A percentile compares a stretch with the other conserved stretches of the same genome.
phyloP scores from a whole-genome alignment of 2,113 vertebrate species.

The Dicrurus megarhynchus region DNA sequence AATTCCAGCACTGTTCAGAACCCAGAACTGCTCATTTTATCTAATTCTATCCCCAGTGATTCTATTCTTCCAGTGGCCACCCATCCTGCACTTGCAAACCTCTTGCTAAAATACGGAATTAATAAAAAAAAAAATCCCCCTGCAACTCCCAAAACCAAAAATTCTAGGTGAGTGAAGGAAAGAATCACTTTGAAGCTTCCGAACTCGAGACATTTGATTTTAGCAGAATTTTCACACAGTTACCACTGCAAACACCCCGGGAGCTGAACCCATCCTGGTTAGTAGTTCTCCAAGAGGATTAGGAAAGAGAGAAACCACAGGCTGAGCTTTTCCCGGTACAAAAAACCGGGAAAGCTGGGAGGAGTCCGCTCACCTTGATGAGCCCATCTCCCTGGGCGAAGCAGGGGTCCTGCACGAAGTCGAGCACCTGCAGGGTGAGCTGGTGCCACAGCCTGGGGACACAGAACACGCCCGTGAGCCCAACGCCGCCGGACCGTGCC shows the following conservation, averaged over 20 bases:
- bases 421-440: slow-evolving; percentile 88
- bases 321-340: rapidly evolving
- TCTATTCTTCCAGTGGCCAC: too few species aligned
- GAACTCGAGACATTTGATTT: rapidly evolving
- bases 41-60: rapidly evolving
- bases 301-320: too few species aligned
- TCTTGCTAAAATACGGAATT: rapidly evolving
- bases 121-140: background rate
- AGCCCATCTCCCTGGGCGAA: slow-evolving; percentile 94
- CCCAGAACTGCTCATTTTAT: rapidly evolving
- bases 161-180: rapidly evolving
- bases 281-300: rapidly evolving
- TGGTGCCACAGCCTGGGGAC: slow-evolving; percentile 89
- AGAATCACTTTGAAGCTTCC: background rate
- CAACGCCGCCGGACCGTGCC: rapidly evolving
- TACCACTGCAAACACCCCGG: background rate
- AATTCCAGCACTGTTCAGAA: background rate
- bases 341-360: rapidly evolving
- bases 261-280: rapidly evolving
- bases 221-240: rapidly evolving
- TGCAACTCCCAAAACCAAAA: rapidly evolving
- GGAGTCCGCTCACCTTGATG: slow-evolving; percentile 80
- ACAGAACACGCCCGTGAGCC: background rate
- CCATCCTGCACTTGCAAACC: background rate
- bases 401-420: slow-evolving; percentile 92